Evolutionary conservation across 1,140 invertebrate genomes (phyloP).

Genomic region (Zaprionus capensis): DNA sequence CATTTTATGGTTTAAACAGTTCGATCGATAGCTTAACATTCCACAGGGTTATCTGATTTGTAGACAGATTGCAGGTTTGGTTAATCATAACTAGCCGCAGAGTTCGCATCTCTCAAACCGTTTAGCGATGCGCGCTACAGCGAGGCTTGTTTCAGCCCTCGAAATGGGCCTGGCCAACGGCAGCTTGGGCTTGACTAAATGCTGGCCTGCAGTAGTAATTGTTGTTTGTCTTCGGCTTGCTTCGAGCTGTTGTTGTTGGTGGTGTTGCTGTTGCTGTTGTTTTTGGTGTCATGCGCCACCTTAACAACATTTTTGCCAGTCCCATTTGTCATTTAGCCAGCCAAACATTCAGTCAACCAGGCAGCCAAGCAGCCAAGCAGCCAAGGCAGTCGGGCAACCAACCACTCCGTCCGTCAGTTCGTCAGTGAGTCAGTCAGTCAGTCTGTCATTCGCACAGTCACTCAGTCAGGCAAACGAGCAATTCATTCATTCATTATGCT

Average conservation of each 20-base stretch:
- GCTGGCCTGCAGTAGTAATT: conserved; percentile 68
- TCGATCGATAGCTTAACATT: conserved; percentile 20
- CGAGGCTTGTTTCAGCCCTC: conserved; percentile 20
- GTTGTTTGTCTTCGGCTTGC: conserved; percentile 35
- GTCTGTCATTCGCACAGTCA: conserved; percentile 1
- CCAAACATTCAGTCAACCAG: conserved; percentile 42
- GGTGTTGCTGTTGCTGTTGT: conserved; percentile 36
- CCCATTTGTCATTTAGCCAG: conserved; percentile 70
- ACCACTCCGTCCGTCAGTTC: conserved; percentile 14
- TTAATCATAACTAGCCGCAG: conserved; percentile 25
- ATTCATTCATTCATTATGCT: conserved; percentile 81
- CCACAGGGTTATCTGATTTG: conserved; percentile 28
- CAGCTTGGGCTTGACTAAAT: conserved; percentile 68
- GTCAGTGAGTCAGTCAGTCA: neutral
- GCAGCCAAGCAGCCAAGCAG: conserved; percentile 22
- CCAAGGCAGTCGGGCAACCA: conserved; percentile 32
- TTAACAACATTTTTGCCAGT: conserved; percentile 77
- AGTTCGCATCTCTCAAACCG: conserved; percentile 3
- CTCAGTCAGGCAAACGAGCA: conserved; percentile 42
- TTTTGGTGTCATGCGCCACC: conserved; percentile 76
- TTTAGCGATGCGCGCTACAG: conserved; percentile 36
- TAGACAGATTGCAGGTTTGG: conserved; percentile 17
- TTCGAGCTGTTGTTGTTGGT: conserved; percentile 8
- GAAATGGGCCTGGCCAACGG: conserved; percentile 43
- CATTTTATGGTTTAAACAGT: neutral